Evolutionary conservation across 2,888 invertebrate genomes (phyloP).

Genomic region (Synergus umbraculus): DNA sequence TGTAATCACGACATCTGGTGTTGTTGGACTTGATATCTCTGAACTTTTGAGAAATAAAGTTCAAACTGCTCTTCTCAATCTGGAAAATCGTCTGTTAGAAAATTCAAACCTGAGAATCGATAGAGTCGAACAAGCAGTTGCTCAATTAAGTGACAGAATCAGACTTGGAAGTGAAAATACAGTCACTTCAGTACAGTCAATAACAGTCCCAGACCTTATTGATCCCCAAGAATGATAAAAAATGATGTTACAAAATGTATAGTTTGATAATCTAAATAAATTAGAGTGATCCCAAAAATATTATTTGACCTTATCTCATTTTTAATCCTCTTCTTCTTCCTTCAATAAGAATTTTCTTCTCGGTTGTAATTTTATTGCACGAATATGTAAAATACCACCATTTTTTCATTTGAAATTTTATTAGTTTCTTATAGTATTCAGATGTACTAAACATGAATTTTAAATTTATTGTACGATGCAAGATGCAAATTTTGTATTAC

Average conservation of each 20-base stretch:
- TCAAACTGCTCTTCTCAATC: slow-evolving; percentile 45
- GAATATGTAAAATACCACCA: too few species aligned
- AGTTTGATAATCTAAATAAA: background rate
- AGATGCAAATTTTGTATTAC: too few species aligned
- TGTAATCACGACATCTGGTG: slow-evolving; percentile 41
- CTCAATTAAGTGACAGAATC: slow-evolving; percentile 60
- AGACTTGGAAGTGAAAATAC: slow-evolving; percentile 51
- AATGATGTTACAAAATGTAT: background rate
- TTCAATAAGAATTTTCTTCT: background rate
- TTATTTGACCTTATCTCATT: background rate
- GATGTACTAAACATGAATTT: too few species aligned
- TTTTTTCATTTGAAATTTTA: too few species aligned
- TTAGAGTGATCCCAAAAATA: background rate
- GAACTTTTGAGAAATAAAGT: slow-evolving; percentile 5
- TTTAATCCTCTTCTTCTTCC: background rate
- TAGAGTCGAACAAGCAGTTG: slow-evolving; percentile 65
- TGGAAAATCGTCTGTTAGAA: slow-evolving; percentile 60
- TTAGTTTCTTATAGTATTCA: too few species aligned
- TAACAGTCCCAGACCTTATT: background rate
- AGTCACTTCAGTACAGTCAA: too few species aligned
- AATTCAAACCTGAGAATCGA: slow-evolving; percentile 64
- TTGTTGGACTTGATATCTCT: slow-evolving; percentile 42
- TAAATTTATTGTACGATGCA: too few species aligned
- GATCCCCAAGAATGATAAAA: background rate
- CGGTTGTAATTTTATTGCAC: background rate